These are phyloP conservation scores for Tetranychus piercei DNA, from an alignment of 2,888 invertebrate species.

Conservation along the genomic window DNA sequence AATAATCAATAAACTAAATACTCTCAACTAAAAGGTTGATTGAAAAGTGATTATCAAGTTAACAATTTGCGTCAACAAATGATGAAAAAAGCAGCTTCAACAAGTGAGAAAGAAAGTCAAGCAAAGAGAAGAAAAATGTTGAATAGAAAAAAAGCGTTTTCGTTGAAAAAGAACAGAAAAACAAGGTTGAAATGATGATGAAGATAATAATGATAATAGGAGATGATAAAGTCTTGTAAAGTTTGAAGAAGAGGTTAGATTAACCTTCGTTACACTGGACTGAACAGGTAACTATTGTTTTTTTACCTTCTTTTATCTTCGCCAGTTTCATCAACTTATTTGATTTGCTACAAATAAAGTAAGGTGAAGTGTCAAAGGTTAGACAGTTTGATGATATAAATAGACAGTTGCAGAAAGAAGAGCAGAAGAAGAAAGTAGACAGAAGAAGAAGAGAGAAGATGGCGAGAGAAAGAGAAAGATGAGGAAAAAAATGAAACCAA, in stretches of 20 bases:
- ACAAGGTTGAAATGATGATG: background rate
- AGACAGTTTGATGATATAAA: background rate
- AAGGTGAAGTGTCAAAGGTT: background rate
- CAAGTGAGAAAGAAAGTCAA: no score
- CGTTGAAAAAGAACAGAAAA: no score
- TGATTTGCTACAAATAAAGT: background rate
- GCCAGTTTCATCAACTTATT: background rate
- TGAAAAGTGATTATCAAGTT: no score
- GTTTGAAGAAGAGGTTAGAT: background rate
- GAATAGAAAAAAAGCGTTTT: no score
- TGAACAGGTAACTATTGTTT: background rate
- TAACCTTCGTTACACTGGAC: background rate
- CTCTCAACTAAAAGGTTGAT: no score
- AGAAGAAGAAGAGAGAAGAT: background rate
- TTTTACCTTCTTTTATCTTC: background rate
- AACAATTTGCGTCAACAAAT: no score
- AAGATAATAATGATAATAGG: background rate
- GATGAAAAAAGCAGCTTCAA: no score
- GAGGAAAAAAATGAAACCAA: background rate
- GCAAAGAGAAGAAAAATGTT: no score
- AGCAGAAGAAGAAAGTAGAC: background rate
- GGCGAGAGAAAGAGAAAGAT: background rate
- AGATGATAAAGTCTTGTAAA: background rate
- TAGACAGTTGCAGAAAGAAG: background rate
- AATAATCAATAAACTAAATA: no score